Evolutionary conservation across 2,888 invertebrate species (phyloP).

Genomic region (Pristionchus mayeri): DNA sequence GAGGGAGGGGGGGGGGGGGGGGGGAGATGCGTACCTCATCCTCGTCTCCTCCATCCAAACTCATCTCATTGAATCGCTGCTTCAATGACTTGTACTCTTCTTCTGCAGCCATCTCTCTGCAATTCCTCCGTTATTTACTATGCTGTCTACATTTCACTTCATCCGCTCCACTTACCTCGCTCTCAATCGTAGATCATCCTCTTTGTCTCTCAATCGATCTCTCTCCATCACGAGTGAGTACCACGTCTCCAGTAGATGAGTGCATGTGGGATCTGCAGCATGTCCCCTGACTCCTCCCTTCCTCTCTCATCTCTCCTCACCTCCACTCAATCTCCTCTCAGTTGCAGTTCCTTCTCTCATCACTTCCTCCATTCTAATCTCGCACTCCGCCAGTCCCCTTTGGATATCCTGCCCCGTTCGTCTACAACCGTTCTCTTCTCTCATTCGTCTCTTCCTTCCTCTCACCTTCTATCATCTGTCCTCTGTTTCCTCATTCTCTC

Average conservation of each 20-base stretch:
- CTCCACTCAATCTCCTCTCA: conserved; percentile 50
- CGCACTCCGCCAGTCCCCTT: conserved; percentile 59
- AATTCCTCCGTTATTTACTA: not conserved
- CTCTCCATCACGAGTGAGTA: conserved; percentile 40
- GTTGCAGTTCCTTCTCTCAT: conserved; percentile 46
- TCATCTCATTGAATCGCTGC: conserved; percentile 37
- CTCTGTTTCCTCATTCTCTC: conserved; percentile 53
- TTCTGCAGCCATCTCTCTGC: conserved; percentile 25
- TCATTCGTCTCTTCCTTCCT: conserved; percentile 43
- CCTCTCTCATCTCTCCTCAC: conserved; percentile 15
- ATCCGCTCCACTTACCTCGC: not conserved
- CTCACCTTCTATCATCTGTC: conserved; percentile 49
- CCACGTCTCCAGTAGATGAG: conserved; percentile 35
- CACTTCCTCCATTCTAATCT: conserved; percentile 56
- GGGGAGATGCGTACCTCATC: conserved; percentile 20
- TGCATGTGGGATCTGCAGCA: conserved; percentile 39
- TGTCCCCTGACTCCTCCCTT: conserved; percentile 41
- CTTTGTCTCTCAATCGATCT: conserved; percentile 28
- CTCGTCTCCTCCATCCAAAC: conserved; percentile 26
- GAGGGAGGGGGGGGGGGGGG: no score
- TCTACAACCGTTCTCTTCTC: conserved; percentile 14
- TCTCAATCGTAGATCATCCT: conserved; percentile 31
- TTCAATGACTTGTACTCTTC: conserved; percentile 47
- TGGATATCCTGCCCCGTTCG: conserved; percentile 52
- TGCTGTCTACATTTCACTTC: no score